Conservation (phyloP, 2,113 vertebrate genomes). For the Neogale vison region DNA sequence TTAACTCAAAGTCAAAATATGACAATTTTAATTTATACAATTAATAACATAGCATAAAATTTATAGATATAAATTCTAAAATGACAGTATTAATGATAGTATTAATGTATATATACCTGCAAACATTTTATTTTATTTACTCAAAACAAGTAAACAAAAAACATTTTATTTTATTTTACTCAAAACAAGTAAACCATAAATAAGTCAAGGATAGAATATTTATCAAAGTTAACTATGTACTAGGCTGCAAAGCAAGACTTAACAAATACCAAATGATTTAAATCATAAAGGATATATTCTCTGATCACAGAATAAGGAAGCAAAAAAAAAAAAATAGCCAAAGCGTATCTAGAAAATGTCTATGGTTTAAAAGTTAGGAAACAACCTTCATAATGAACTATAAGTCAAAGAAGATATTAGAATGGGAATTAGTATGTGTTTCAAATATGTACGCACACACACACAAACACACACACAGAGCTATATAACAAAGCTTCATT, state of each 20-base stretch:
- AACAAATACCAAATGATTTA: neutral
- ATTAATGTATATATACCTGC: neutral
- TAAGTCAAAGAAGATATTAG: neutral
- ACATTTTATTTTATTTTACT: neutral
- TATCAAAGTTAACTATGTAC: neutral
- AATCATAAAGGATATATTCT: neutral
- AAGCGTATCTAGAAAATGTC: neutral
- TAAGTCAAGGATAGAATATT: neutral
- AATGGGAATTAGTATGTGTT: neutral
- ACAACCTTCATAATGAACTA: neutral
- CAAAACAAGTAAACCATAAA: neutral
- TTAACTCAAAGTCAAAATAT: neutral
- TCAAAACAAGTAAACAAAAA: neutral
- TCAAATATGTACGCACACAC: neutral
- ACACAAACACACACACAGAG: neutral
- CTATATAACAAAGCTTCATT: neutral
- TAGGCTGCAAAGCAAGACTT: neutral
- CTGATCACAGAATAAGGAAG: neutral
- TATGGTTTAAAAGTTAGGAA: neutral
- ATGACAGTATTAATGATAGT: neutral
- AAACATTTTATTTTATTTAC: neutral
- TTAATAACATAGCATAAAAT: neutral
- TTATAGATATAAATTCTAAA: neutral
- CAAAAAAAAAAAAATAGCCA: neutral
- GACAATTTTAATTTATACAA: neutral